Evolutionary conservation across 2,113 vertebrate species (phyloP).

Genomic region (Alligator sinensis): DNA sequence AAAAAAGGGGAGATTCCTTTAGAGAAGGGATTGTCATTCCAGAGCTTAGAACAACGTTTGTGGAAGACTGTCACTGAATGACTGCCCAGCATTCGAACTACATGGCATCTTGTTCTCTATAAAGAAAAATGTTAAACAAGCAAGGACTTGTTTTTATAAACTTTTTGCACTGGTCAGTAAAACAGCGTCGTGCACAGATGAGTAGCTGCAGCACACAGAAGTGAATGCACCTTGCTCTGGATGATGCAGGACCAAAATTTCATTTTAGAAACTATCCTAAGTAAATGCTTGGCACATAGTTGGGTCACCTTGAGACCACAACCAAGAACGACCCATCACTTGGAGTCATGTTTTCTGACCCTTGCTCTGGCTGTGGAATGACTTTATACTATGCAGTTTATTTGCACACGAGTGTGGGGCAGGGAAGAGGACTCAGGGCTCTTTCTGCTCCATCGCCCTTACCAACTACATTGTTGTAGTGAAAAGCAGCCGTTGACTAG

Average conservation of each 20-base stretch:
- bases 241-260: slow-evolving; percentile 28
- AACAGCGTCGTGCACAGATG: slow-evolving; percentile 32
- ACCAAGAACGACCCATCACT: not conserved
- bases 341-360: not conserved
- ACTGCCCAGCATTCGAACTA: not conserved
- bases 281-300: not conserved
- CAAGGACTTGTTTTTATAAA: slow-evolving; percentile 6
- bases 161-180: slow-evolving; percentile 44
- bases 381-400: no score
- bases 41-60: not conserved
- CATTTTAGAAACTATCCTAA: slow-evolving; percentile 40
- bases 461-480: no score
- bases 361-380: not conserved
- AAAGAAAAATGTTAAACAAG: slow-evolving; percentile 40
- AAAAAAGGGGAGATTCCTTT: not conserved
- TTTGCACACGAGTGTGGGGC: no score
- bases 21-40: no score
- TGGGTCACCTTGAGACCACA: not conserved
- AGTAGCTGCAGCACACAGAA: slow-evolving; percentile 32
- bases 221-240: slow-evolving; percentile 52
- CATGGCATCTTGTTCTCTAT: slow-evolving; percentile 27
- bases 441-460: no score
- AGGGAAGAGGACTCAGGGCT: no score
- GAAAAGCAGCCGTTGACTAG: no score
- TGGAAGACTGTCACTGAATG: slow-evolving; percentile 34